phyloP scores from a whole-genome alignment of 2,113 vertebrate species.

The Oreochromis spilurus region DNA sequence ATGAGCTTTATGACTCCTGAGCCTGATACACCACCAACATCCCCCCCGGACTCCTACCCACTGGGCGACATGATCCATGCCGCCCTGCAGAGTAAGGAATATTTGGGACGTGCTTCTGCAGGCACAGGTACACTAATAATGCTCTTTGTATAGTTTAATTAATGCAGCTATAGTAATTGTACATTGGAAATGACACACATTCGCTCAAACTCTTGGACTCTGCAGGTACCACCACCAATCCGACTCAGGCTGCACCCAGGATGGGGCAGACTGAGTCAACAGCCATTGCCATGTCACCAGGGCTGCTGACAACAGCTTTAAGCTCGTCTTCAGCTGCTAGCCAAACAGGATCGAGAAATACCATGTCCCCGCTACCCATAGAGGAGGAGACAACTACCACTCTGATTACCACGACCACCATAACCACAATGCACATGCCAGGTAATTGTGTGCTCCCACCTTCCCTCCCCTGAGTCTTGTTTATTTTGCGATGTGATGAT shows the following conservation, averaged over 20 bases:
- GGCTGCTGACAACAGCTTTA: slow-evolving; percentile 76
- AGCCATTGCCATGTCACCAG: slow-evolving; percentile 69
- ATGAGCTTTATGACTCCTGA: slow-evolving; percentile 73
- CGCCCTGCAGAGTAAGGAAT: slow-evolving; percentile 81
- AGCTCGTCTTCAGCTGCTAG: slow-evolving; percentile 63
- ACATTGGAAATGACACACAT: neutral
- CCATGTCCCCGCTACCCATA: slow-evolving; percentile 65
- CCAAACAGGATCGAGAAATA: slow-evolving; percentile 47
- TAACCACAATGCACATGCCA: slow-evolving; percentile 87
- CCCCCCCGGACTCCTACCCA: slow-evolving; percentile 66
- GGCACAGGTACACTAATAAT: slow-evolving; percentile 69
- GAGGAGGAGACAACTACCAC: slow-evolving; percentile 92
- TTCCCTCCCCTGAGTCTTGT: neutral
- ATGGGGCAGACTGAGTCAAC: slow-evolving; percentile 49
- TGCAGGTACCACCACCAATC: slow-evolving; percentile 74
- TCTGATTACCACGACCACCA: slow-evolving; percentile 87
- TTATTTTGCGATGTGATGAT: neutral
- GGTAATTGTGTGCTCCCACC: slow-evolving; percentile 61
- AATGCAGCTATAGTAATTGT: neutral
- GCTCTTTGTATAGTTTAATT: neutral
- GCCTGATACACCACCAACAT: slow-evolving; percentile 53
- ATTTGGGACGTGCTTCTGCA: slow-evolving; percentile 70
- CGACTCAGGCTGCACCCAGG: slow-evolving; percentile 71
- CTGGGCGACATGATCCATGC: slow-evolving; percentile 79
- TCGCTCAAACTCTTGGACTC: neutral